phyloP scores from a whole-genome alignment of 64 coral and sea anemone species.

The Dendrophyllia cribrosa region DNA sequence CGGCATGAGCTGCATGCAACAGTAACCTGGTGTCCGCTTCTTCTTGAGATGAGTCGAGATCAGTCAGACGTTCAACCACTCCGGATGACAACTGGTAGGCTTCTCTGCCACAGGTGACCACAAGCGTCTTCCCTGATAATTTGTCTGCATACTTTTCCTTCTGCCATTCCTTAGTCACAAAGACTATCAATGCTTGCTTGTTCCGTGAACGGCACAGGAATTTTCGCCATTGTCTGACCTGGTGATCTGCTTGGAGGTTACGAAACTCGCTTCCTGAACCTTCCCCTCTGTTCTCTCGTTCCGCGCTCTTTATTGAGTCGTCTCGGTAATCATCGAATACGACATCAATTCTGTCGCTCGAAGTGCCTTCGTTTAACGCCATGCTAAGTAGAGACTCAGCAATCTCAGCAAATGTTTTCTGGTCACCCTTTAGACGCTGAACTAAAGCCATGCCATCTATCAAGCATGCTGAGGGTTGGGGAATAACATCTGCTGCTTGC shows the following conservation, averaged over 20 bases:
- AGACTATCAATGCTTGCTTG: slow-evolving; percentile 43
- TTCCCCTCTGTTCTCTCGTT: slow-evolving; percentile 38
- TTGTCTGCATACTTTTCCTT: slow-evolving; percentile 48
- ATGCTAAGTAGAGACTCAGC: slow-evolving; percentile 14
- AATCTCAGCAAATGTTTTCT: slow-evolving; percentile 62
- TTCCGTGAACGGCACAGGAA: slow-evolving; percentile 11
- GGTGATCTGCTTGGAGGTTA: not conserved
- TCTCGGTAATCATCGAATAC: slow-evolving; percentile 62
- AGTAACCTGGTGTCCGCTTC: slow-evolving; percentile 37
- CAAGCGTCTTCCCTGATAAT: slow-evolving; percentile 31
- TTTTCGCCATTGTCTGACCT: slow-evolving; percentile 27
- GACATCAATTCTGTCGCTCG: slow-evolving; percentile 54
- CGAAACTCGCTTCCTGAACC: not conserved
- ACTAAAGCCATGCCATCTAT: slow-evolving; percentile 73
- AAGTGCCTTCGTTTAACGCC: not conserved
- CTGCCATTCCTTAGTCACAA: slow-evolving; percentile 55
- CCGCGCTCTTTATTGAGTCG: slow-evolving; percentile 57
- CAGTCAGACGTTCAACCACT: not conserved
- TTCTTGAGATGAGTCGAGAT: slow-evolving; percentile 47
- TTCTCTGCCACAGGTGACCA: slow-evolving; percentile 31
- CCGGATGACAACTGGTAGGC: slow-evolving; percentile 32
- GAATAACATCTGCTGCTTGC: slow-evolving; percentile 22
- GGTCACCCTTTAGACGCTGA: slow-evolving; percentile 56
- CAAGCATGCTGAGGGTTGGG: slow-evolving; percentile 54
- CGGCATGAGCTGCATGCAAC: slow-evolving; percentile 30